Conservation (phyloP, 1,140 invertebrate species). For the Drosophila leontia region DNA sequence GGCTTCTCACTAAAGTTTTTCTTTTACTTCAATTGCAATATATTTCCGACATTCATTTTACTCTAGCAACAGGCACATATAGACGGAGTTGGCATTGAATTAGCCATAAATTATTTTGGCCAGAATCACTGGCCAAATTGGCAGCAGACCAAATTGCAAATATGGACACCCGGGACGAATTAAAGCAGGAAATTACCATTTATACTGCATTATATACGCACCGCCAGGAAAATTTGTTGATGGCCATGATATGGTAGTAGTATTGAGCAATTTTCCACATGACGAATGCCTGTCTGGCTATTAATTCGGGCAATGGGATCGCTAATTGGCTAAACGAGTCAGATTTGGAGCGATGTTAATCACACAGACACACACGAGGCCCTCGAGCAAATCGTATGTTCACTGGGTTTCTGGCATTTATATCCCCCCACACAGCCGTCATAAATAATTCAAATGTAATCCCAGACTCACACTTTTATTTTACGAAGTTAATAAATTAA, state of each 20-base stretch:
- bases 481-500: slow-evolving; percentile 65
- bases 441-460: slow-evolving; percentile 55
- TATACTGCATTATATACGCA: slow-evolving; percentile 68
- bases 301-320: slow-evolving; percentile 29
- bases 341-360: slow-evolving; percentile 23
- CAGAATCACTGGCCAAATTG: slow-evolving; percentile 2
- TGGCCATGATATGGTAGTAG: slow-evolving; percentile 11
- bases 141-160: slow-evolving; percentile 34
- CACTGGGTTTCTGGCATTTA: slow-evolving; percentile 30
- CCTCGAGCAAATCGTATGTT: slow-evolving; percentile 31
- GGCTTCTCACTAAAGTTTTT: not conserved
- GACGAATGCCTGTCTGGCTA: slow-evolving; percentile 33
- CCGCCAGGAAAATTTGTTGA: slow-evolving; percentile 23
- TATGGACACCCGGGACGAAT: slow-evolving; percentile 55
- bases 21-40: not conserved
- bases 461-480: slow-evolving; percentile 42
- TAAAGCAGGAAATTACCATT: slow-evolving; percentile 68
- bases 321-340: slow-evolving; percentile 35
- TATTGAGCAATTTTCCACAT: slow-evolving; percentile 41
- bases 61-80: slow-evolving; percentile 8
- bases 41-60: not conserved
- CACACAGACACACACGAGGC: slow-evolving; percentile 19
- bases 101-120: slow-evolving; percentile 32
- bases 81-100: slow-evolving; percentile 13
- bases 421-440: slow-evolving; percentile 11